These are phyloP conservation scores for Etheostoma spectabile DNA, from an alignment of 2,113 vertebrate genomes.

Conservation along the genomic window DNA sequence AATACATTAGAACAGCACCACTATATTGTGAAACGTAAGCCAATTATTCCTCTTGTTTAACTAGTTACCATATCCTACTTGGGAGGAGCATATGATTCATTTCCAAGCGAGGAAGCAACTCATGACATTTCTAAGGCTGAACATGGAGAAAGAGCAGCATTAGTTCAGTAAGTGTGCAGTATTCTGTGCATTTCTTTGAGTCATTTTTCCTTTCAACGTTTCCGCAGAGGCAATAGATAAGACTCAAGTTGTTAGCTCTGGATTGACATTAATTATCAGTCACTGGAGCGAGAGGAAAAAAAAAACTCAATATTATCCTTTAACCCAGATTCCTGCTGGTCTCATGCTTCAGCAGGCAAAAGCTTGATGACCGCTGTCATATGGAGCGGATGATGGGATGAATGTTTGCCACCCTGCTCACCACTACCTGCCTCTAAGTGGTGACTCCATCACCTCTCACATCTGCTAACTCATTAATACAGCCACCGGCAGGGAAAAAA, in stretches of 20 bases:
- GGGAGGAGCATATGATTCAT: constrained; percentile 26
- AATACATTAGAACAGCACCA: not conserved
- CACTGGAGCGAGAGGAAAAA: not conserved
- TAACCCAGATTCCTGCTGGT: constrained; percentile 68
- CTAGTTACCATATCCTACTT: constrained; percentile 15
- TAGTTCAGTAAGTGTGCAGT: no score
- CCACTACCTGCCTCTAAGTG: constrained; percentile 65
- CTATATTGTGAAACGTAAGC: not conserved
- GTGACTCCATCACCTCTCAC: constrained; percentile 61
- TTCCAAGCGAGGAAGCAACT: not conserved
- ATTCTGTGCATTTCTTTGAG: not conserved
- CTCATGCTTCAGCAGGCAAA: constrained; percentile 58
- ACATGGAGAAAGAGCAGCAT: not conserved
- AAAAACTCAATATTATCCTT: constrained; percentile 49
- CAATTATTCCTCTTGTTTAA: not conserved
- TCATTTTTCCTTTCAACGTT: constrained; percentile 30
- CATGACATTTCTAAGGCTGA: not conserved
- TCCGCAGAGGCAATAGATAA: constrained; percentile 25
- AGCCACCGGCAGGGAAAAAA: constrained; percentile 27
- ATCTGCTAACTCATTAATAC: constrained; percentile 69
- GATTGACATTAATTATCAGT: constrained; percentile 21
- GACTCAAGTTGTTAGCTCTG: constrained; percentile 7
- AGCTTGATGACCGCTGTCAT: constrained; percentile 59
- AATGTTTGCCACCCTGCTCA: constrained; percentile 64
- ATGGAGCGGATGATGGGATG: constrained; percentile 73